Base-by-base conservation (phyloP, 2,888 invertebrate genomes). In the Cerastis leucographa region DNA sequence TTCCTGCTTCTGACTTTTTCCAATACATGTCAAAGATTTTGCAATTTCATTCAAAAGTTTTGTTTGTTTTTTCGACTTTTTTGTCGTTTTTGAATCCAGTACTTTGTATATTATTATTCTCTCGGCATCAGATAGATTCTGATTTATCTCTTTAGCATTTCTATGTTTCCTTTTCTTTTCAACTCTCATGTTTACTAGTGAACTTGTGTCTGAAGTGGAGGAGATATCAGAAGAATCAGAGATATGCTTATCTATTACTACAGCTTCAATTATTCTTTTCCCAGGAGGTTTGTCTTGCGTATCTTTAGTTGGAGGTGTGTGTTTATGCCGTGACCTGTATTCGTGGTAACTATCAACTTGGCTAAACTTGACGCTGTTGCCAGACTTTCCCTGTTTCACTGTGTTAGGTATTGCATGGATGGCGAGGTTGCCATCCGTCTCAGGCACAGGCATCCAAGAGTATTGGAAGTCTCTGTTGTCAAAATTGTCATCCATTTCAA, bases 401-500 rank as follows among this genome's bases (percentile, higher is more conserved):
- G 90, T 88, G 14, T 92, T 94, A 2, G 96, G 94, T 85, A 96
- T 94, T 3, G 95, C 93, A 81, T 96, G 96, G 19, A 96, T 91
- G 17, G 94, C 94, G 1, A 96, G 91, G 71, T 91, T 94, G 3
- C 90, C 90, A 71, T 96, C 96, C 67, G 93, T 90, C n/a, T 96
- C 96, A 0, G 96, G 96, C 1, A 96, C 95, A 9, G 96, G 96
- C 95, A 96, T 94, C 96, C 96, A 96, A 14, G 96, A 95, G 81
- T 96, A 96, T 83, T 95, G 93, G 65, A 94, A 92, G 78, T 95
- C 93, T 74, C 89, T 90, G 40, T 78, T 86, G 42, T 90, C 88
- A 64, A 90, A 90, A 71, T 91, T 89, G 35, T 89, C 85, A 11
- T 87, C 86, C 12, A 78, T 8, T 12, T 84, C 86, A 11, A 46